Conservation (phyloP, 2,888 invertebrate genomes). For the Macrophya annulata region DNA sequence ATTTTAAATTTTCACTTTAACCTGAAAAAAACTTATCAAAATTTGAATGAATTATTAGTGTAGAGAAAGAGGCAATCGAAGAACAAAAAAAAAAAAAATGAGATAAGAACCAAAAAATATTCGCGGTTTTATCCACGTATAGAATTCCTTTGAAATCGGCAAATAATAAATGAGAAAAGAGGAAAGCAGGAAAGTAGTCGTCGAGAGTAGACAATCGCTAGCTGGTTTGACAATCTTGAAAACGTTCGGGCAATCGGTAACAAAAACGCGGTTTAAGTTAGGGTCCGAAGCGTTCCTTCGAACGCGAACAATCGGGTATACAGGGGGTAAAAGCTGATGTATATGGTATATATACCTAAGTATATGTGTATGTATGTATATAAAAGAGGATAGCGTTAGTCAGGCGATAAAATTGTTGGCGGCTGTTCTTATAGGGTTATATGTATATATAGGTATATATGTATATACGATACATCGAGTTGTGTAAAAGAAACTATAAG, state of each 20-base stretch:
- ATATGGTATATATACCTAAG: constrained; percentile 9
- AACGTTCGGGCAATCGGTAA: not conserved
- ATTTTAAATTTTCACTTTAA: not conserved
- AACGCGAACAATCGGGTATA: constrained; percentile 14
- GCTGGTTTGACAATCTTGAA: constrained; percentile 37
- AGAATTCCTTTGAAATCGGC: not conserved
- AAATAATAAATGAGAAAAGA: constrained; percentile 19
- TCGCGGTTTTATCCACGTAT: not conserved
- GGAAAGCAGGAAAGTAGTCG: too few relatives aligned
- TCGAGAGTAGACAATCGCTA: constrained; percentile 35
- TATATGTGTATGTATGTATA: not conserved
- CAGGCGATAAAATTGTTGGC: constrained; percentile 51
- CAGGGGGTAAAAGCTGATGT: not conserved
- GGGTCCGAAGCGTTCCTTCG: not conserved
- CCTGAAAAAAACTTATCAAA: not conserved
- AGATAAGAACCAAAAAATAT: not conserved
- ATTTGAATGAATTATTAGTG: too few relatives aligned
- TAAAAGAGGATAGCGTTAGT: constrained; percentile 26
- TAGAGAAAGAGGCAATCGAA: too few relatives aligned
- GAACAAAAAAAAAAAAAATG: not conserved
- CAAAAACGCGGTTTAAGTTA: not conserved
- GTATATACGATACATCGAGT: not conserved
- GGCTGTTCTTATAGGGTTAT: not conserved
- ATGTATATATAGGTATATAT: not conserved
- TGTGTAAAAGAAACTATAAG: not conserved